A percentile compares a stretch with the other conserved stretches of the same genome.
Evolutionary conservation across 2,797 vertebrate species (phyloP).

Genomic region (Halcyon leucocephala): DNA sequence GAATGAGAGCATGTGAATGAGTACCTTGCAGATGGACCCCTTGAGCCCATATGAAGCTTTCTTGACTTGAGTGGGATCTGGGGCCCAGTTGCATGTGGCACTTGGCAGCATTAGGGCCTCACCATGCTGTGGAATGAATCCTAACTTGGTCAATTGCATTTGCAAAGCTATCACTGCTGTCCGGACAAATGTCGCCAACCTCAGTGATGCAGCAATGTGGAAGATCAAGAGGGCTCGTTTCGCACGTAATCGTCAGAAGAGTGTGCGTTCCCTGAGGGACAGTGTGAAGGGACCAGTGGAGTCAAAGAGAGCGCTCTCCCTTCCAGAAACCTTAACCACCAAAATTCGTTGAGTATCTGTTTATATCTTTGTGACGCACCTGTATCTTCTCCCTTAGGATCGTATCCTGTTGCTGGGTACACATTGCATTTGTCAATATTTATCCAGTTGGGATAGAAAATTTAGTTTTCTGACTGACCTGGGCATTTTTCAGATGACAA

Average conservation of each 20-base stretch:
- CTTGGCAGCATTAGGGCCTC: neutral
- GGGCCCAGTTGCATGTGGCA: constrained; percentile 31
- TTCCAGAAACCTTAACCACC: constrained; percentile 94
- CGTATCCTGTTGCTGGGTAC: neutral
- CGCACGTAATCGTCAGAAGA: constrained; percentile 96
- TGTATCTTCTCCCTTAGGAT: constrained; percentile 47
- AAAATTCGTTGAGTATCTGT: constrained; percentile 92
- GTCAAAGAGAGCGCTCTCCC: constrained; percentile 94
- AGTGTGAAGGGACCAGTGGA: constrained; percentile 91
- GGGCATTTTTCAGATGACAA: neutral
- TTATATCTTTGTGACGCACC: neutral
- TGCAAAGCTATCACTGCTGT: constrained; percentile 95
- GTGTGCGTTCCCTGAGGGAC: constrained; percentile 94
- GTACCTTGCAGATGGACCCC: constrained; percentile 49
- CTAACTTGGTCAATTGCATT: constrained; percentile 64
- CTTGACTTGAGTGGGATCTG: neutral
- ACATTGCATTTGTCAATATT: neutral
- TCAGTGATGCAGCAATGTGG: constrained; percentile 97
- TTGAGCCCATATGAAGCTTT: neutral
- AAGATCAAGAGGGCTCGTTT: constrained; percentile 98
- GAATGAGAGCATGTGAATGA: neutral
- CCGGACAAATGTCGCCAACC: constrained; percentile 96
- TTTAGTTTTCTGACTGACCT: neutral
- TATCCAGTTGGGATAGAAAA: neutral
- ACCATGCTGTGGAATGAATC: constrained; percentile 43